Conservation (phyloP, 2,113 vertebrate species). For the Pelecanoides urinatrix region DNA sequence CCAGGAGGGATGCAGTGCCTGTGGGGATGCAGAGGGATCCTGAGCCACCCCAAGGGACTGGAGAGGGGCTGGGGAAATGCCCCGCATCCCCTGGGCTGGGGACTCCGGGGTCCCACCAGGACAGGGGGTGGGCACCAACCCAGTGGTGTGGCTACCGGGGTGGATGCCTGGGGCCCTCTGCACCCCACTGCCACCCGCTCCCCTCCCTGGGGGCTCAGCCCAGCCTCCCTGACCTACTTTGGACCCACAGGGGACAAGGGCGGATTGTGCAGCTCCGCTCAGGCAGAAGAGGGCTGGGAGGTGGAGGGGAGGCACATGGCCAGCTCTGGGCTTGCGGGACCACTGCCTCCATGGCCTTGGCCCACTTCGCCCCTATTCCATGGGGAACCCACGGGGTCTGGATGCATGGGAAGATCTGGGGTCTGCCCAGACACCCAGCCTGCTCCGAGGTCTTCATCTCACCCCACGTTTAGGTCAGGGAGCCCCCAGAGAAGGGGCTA, state of each 20-base stretch:
- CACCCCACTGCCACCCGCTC: background rate
- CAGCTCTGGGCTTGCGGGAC: background rate
- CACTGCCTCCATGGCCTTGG: rapidly evolving
- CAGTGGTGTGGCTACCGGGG: background rate
- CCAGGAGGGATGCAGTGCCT: background rate
- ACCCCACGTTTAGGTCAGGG: background rate
- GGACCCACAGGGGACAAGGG: background rate
- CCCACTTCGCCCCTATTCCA: background rate
- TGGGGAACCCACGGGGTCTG: background rate
- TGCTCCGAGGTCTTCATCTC: background rate
- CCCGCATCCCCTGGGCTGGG: background rate
- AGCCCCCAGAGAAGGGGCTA: background rate
- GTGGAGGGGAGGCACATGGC: rapidly evolving
- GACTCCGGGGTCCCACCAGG: background rate
- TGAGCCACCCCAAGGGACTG: background rate
- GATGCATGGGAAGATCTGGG: background rate
- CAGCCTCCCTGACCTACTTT: constrained; percentile 61
- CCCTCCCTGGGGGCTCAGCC: background rate
- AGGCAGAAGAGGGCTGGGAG: constrained; percentile 40
- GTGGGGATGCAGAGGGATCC: background rate
- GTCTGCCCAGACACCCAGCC: background rate
- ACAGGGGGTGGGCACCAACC: background rate
- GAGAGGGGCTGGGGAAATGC: background rate
- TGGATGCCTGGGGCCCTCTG: background rate
- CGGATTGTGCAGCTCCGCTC: constrained; percentile 16